Percentiles rank a stretch among this genome's conserved stretches.
Evolutionary conservation across 2,888 invertebrate genomes (phyloP).

Genomic region (Exephanes ischioxanthus): DNA sequence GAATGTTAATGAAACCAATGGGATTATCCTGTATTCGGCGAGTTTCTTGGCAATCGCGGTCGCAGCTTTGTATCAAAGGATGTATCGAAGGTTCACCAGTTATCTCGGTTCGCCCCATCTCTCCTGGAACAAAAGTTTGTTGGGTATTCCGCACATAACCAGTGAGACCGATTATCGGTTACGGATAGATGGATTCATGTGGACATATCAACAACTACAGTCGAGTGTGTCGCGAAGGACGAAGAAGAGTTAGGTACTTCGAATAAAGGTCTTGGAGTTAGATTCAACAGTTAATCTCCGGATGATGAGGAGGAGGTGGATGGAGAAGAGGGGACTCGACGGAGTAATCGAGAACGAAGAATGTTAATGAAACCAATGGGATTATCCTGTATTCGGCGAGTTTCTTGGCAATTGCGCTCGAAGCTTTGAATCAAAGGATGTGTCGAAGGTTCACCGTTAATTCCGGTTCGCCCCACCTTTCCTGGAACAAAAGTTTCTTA

Average conservation of each 20-base stretch:
- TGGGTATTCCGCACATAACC: background rate
- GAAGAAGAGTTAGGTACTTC: background rate
- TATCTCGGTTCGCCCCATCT: background rate
- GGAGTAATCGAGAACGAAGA: slow-evolving; percentile 17
- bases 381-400: slow-evolving; percentile 5
- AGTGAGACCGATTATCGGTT: background rate
- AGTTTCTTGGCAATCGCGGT: background rate
- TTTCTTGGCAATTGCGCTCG: background rate
- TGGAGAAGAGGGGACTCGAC: background rate
- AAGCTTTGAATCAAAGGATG: background rate
- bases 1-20: slow-evolving; percentile 8
- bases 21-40: slow-evolving; percentile 12
- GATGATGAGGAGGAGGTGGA: background rate
- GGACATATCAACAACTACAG: background rate
- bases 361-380: slow-evolving; percentile 12
- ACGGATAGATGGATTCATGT: background rate
- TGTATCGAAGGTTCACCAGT: background rate
- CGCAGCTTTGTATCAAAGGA: background rate
- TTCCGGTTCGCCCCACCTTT: background rate
- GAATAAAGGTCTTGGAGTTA: background rate
- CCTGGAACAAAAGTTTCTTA: slow-evolving; percentile 42
- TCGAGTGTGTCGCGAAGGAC: background rate
- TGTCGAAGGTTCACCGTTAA: background rate
- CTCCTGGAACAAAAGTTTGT: slow-evolving; percentile 40
- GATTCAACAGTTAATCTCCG: background rate